phyloP scores from a whole-genome alignment of 2,797 vertebrate species.

The Sebastes steindachneri region DNA sequence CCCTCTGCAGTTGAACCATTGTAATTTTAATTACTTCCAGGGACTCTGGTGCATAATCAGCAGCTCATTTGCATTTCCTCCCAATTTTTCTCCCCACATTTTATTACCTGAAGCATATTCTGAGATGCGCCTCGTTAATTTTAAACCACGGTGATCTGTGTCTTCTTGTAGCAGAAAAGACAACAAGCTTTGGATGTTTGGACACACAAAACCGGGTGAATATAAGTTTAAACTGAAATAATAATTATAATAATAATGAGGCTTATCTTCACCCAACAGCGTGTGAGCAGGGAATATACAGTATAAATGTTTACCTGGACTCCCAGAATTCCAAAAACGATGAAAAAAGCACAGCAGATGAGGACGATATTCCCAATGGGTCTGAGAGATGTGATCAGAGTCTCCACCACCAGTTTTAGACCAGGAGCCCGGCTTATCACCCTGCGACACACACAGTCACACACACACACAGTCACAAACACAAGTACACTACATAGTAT shows the following conservation, averaged over 20 bases:
- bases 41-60: slow-evolving; percentile 62
- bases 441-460: slow-evolving; percentile 72
- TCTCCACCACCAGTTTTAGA: slow-evolving; percentile 95
- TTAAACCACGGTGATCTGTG: slow-evolving; percentile 35
- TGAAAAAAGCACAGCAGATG: slow-evolving; percentile 96
- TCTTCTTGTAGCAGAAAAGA: slow-evolving; percentile 33
- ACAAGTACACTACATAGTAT: background rate
- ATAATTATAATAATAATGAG: background rate
- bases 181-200: slow-evolving; percentile 29
- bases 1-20: slow-evolving; percentile 34
- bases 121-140: slow-evolving; percentile 36
- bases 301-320: slow-evolving; percentile 88
- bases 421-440: slow-evolving; percentile 96
- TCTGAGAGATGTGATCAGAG: slow-evolving; percentile 93
- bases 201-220: slow-evolving; percentile 6
- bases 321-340: slow-evolving; percentile 94
- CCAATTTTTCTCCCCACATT: slow-evolving; percentile 53
- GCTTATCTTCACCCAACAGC: slow-evolving; percentile 16
- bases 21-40: slow-evolving; percentile 61
- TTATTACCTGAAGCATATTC: slow-evolving; percentile 60
- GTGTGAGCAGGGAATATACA: slow-evolving; percentile 1
- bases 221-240: background rate
- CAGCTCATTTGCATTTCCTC: slow-evolving; percentile 70
- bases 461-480: slow-evolving; percentile 4
- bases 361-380: slow-evolving; percentile 96